Percentiles rank a stretch among this genome's conserved stretches.
Evolutionary conservation across 2,797 vertebrate genomes (phyloP).

Genomic region (Betta splendens): DNA sequence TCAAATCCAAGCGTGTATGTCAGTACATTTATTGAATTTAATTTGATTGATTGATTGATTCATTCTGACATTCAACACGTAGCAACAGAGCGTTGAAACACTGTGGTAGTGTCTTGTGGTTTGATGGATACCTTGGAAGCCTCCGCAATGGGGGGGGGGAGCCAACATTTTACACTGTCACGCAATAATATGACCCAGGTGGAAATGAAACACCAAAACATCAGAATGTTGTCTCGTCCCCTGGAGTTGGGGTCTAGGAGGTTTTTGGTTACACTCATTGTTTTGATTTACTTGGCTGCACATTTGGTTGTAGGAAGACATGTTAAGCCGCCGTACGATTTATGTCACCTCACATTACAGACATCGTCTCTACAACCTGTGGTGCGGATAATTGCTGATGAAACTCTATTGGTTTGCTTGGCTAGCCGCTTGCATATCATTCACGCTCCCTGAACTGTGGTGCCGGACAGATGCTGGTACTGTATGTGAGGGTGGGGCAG

Average conservation of each 20-base stretch:
- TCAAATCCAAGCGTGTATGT: not conserved
- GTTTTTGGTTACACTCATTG: slow-evolving; percentile 54
- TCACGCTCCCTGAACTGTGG: slow-evolving; percentile 6
- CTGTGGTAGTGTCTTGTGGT: slow-evolving; percentile 11
- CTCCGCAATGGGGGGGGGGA: slow-evolving; percentile 4
- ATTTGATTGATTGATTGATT: too few relatives aligned
- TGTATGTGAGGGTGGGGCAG: too few relatives aligned
- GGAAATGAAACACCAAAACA: slow-evolving; percentile 58
- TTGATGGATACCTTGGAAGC: slow-evolving; percentile 37
- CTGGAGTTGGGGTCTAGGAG: slow-evolving; percentile 25
- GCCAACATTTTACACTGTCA: slow-evolving; percentile 41
- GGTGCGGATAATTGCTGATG: slow-evolving; percentile 14
- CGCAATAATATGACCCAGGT: slow-evolving; percentile 61
- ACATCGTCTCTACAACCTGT: slow-evolving; percentile 10
- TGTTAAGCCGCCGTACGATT: slow-evolving; percentile 24
- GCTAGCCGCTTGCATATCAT: slow-evolving; percentile 3
- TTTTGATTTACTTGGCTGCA: slow-evolving; percentile 56
- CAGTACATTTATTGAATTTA: not conserved
- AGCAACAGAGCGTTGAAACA: slow-evolving; percentile 8
- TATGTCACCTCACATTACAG: slow-evolving; percentile 22
- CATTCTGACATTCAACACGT: slow-evolving; percentile 1
- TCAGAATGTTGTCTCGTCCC: slow-evolving; percentile 48
- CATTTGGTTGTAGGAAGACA: slow-evolving; percentile 41
- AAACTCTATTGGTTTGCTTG: slow-evolving; percentile 10
- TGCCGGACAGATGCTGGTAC: slow-evolving; percentile 18